phyloP scores from a whole-genome alignment of 1,140 invertebrate species.

The Triops cancriformis region DNA sequence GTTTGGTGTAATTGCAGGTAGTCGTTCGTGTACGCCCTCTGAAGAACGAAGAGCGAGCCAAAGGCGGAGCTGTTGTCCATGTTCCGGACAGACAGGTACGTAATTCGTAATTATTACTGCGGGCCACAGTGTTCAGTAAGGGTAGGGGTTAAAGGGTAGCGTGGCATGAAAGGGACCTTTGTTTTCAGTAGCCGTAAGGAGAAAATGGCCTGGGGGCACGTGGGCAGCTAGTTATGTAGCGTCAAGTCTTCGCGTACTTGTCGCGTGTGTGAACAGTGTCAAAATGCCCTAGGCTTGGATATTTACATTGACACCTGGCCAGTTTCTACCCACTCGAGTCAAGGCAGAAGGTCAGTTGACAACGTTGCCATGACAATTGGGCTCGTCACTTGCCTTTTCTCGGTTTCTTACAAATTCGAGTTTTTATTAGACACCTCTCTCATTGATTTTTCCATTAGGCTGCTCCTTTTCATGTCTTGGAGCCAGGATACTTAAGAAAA shows the following conservation, averaged over 20 bases:
- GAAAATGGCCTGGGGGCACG: no score
- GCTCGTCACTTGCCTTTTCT: neutral
- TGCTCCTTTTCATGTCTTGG: neutral
- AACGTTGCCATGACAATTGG: neutral
- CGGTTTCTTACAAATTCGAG: neutral
- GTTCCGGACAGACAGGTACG: neutral
- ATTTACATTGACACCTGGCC: constrained; percentile 18
- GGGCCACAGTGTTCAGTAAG: no score
- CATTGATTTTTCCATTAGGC: constrained; percentile 16
- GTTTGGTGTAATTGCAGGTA: constrained; percentile 33
- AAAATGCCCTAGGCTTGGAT: neutral
- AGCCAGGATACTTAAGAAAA: neutral
- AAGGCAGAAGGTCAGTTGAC: constrained; percentile 2
- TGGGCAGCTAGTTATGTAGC: neutral
- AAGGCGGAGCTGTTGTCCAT: constrained; percentile 37
- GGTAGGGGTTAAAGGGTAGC: neutral
- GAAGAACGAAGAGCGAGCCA: constrained; percentile 42
- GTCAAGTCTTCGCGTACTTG: neutral
- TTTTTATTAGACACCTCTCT: neutral
- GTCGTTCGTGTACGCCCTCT: constrained; percentile 46
- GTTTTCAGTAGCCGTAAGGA: no score
- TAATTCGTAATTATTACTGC: no score
- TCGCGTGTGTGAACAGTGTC: neutral
- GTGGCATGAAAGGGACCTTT: neutral
- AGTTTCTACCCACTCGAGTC: constrained; percentile 11